phyloP scores from a whole-genome alignment of 2,797 vertebrate species.

The Gila robusta region DNA sequence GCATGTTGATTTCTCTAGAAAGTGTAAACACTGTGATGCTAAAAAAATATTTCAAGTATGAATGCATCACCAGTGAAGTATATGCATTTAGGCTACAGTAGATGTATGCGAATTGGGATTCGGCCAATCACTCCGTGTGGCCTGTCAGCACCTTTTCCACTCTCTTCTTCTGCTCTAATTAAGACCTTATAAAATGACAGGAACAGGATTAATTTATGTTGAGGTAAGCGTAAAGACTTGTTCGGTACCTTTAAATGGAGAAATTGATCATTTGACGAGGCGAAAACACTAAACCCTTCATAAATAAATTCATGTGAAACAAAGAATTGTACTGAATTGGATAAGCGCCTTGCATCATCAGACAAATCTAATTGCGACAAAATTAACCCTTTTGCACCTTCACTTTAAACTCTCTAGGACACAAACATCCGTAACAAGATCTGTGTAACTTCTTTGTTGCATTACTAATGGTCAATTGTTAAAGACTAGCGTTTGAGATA shows the following conservation, averaged over 20 bases:
- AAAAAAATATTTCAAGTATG: background rate
- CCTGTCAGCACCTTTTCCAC: conserved; percentile 3
- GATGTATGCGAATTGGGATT: conserved; percentile 22
- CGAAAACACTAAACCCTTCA: background rate
- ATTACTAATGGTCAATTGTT: conserved; percentile 60
- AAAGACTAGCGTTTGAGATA: conserved; percentile 63
- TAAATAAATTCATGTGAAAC: background rate
- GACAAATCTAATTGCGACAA: background rate
- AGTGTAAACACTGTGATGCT: background rate
- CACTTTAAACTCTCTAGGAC: conserved; percentile 22
- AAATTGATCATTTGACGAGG: background rate
- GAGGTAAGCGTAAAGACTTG: conserved; percentile 6
- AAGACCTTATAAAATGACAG: conserved; percentile 38
- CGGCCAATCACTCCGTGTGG: conserved; percentile 10
- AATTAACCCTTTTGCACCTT: background rate
- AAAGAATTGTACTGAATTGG: background rate
- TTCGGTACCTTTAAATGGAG: background rate
- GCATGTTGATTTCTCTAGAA: background rate
- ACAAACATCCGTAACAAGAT: conserved; percentile 11
- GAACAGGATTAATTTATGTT: conserved; percentile 1
- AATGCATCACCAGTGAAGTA: background rate
- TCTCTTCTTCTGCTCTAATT: conserved; percentile 21
- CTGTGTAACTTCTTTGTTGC: conserved; percentile 44
- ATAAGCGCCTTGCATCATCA: background rate
- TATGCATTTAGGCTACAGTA: conserved; percentile 9